Conservation (phyloP, 2,113 vertebrate genomes). For the Saccopteryx leptura region DNA sequence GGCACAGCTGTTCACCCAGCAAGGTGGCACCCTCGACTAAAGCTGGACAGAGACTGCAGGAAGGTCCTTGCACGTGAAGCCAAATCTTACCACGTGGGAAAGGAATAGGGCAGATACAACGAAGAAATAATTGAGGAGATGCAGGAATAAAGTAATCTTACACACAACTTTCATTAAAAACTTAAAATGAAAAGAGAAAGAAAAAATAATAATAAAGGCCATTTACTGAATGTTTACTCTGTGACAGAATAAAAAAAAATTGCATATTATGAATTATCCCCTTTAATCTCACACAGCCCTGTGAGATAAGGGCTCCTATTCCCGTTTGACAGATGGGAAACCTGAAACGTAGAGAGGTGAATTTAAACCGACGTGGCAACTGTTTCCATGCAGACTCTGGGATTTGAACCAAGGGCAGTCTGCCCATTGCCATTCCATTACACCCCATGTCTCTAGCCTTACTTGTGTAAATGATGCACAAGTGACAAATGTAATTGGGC, state of each 20-base stretch:
- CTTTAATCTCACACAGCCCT: not conserved
- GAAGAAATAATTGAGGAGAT: too few species aligned
- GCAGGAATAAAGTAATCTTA: too few species aligned
- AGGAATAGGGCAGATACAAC: too few species aligned
- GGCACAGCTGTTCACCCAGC: too few species aligned
- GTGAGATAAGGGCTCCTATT: not conserved
- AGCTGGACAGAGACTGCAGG: too few species aligned
- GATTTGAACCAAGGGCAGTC: not conserved
- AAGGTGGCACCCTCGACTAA: too few species aligned
- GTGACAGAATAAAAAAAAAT: not conserved
- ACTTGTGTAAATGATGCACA: too few species aligned
- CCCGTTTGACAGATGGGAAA: constrained; percentile 4
- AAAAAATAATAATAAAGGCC: not conserved
- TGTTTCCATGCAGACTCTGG: not conserved
- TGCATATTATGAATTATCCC: not conserved
- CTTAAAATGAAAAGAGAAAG: too few species aligned
- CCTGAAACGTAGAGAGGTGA: not conserved
- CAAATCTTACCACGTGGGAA: too few species aligned
- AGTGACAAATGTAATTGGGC: not conserved
- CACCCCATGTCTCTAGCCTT: not conserved
- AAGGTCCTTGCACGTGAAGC: too few species aligned
- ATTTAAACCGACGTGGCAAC: not conserved
- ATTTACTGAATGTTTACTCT: not conserved
- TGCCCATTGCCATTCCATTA: not conserved
- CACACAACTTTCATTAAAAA: too few species aligned